Conservation (phyloP, 2,113 vertebrate species). For the Trematomus loennbergii region DNA sequence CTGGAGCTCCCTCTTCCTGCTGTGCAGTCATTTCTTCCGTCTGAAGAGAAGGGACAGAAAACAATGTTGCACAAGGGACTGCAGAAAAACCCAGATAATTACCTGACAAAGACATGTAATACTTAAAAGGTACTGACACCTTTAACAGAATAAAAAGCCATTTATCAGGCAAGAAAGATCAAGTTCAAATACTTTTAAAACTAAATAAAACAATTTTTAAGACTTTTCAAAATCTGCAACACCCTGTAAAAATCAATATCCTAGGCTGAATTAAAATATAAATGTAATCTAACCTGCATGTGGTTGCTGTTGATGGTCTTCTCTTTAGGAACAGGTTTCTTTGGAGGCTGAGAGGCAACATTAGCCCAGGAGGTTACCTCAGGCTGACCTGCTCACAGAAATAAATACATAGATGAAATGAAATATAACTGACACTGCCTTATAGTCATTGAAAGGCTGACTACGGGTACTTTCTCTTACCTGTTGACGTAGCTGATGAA, state of each 20-base stretch:
- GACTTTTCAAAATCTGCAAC: not conserved
- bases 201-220: too few relatives aligned
- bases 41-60: slow-evolving; percentile 15
- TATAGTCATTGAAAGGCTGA: not conserved
- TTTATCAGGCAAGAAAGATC: not conserved
- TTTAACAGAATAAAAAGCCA: not conserved
- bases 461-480: slow-evolving; percentile 27
- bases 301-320: slow-evolving; percentile 13
- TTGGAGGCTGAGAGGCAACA: slow-evolving; percentile 83
- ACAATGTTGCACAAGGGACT: not conserved
- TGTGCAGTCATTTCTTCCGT: slow-evolving; percentile 42
- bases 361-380: slow-evolving; percentile 80
- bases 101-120: not conserved
- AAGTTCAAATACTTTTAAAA: not conserved
- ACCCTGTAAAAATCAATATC: not conserved
- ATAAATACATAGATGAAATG: not conserved
- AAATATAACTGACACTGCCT: not conserved
- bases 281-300: slow-evolving; percentile 58
- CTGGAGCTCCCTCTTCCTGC: slow-evolving; percentile 45
- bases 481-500: slow-evolving; percentile 23
- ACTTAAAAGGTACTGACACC: not conserved
- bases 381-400: slow-evolving; percentile 25
- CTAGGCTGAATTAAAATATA: not conserved
- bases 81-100: not conserved
- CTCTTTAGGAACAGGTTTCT: slow-evolving; percentile 52